Evolutionary conservation across 2,888 invertebrate genomes (phyloP), one percentile per base, ranked within the genome.

Genomic region (Nemoura dubitans): DNA sequence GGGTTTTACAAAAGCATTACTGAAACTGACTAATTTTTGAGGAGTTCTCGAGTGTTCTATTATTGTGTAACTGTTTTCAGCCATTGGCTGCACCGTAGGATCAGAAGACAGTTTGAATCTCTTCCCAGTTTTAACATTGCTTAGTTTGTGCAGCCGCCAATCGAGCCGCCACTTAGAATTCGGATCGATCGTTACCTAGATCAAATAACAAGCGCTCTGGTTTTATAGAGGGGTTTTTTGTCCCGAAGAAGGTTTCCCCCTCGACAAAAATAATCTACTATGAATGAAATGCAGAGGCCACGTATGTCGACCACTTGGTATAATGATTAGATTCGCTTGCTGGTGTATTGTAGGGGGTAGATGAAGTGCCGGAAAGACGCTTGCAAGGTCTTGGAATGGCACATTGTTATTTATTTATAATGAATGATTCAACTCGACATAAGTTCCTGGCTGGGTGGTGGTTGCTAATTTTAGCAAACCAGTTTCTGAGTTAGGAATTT

Each of bases 191-290:
- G 21, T 59, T 59, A 21, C 21, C 59, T 10, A 21, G 59, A 59
- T 59, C 59, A 59, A 21, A 21, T 10, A 16, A 21, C 16, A 59
- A 59, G 78, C 28, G 78, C 78, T 28, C 30, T 10, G 27, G n/a
- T 29, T 86, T 86, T 87, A 86, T 78, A 30, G 88, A 88, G 88
- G 88, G 88, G 89, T 88, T 89, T 89, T 89, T 89, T 84, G 89
- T 89, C 89, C 89, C 88, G 89, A 83, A 89, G 89, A 89, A 89
- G 89, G 89, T 89, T 89, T 89, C 89, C 89, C 88, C 88, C 88
- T 88, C 86, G 76, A 86, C 80, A 86, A 87, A 87, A 83, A 25
- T 21, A 80, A 78, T 80, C 26, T 26, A 28, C 14, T 10, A 81
- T 7, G 81, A 59, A 59, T 59, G 59, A 59, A 21, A 21, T 59